These are phyloP conservation scores for Casuarius casuarius DNA, from an alignment of 2,113 vertebrate species.

Conservation along the genomic window DNA sequence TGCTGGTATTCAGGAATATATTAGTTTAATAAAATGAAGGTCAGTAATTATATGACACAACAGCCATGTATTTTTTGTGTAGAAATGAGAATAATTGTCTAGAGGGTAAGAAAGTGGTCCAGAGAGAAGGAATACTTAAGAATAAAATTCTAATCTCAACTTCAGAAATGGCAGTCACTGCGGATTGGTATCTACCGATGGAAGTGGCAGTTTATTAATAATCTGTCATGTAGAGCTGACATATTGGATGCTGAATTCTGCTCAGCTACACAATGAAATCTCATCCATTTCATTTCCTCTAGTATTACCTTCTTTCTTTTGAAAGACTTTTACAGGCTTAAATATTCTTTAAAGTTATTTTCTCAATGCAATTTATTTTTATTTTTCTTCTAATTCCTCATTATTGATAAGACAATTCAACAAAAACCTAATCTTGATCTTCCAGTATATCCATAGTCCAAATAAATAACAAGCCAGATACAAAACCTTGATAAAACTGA, in stretches of 20 bases:
- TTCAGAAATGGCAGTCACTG: conserved; percentile 40
- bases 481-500: not conserved
- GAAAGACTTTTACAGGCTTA: conserved; percentile 45
- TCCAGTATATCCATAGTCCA: not conserved
- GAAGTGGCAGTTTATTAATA: conserved; percentile 72
- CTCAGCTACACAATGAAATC: conserved; percentile 62
- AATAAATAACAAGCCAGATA: conserved; percentile 13
- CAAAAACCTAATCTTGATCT: conserved; percentile 35
- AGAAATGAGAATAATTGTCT: not conserved
- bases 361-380: not conserved
- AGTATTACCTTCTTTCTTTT: conserved; percentile 30
- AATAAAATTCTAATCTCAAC: conserved; percentile 45
- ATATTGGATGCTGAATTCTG: conserved; percentile 34
- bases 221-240: conserved; percentile 64
- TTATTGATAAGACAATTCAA: conserved; percentile 25
- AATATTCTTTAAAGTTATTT: conserved; percentile 36
- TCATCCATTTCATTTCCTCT: conserved; percentile 40
- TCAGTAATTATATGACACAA: not conserved
- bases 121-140: conserved; percentile 26
- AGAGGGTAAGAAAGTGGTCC: conserved; percentile 25
- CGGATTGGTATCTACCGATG: conserved; percentile 39
- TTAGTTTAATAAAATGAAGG: not conserved
- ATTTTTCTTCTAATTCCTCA: not conserved
- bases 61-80: not conserved
- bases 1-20: not conserved